A percentile compares a stretch with the other conserved stretches of the same genome.
These are phyloP conservation scores for Cydia splendana DNA, from an alignment of 1,140 invertebrate species.

Conservation along the genomic window DNA sequence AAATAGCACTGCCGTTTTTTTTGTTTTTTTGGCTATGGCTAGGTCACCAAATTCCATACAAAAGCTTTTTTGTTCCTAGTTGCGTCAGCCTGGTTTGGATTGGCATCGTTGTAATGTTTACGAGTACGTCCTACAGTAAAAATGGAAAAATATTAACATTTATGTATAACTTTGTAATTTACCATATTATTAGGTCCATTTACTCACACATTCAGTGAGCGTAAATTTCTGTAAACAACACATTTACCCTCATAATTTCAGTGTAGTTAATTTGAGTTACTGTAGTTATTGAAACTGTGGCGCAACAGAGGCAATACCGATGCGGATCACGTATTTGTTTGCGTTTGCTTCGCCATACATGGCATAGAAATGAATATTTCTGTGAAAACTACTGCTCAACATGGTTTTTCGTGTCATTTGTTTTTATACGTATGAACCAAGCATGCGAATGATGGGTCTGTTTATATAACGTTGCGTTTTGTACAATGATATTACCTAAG, in stretches of 20 bases:
- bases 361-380: slow-evolving; percentile 36
- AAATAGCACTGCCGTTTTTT: too few relatives aligned
- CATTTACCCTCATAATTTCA: background rate
- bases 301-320: slow-evolving; percentile 9
- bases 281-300: slow-evolving; percentile 32
- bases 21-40: too few relatives aligned
- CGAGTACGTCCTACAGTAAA: too few relatives aligned
- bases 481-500: too few relatives aligned
- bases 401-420: slow-evolving; percentile 33
- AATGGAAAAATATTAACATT: too few relatives aligned
- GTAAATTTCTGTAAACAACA: background rate
- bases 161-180: too few relatives aligned
- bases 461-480: background rate
- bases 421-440: background rate
- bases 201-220: too few relatives aligned
- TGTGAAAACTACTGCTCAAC: slow-evolving; percentile 32
- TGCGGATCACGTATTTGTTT: slow-evolving; percentile 36
- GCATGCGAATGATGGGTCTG: background rate
- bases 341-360: slow-evolving; percentile 38
- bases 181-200: too few relatives aligned
- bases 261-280: slow-evolving; percentile 10
- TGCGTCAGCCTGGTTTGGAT: too few relatives aligned
- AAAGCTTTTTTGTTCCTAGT: too few relatives aligned
- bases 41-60: too few relatives aligned
- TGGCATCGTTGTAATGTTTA: too few relatives aligned